Evolutionary conservation across 2,888 invertebrate genomes (phyloP), one percentile per base, ranked within the genome.

Genomic region (Mesorhabditis spiculigera): DNA sequence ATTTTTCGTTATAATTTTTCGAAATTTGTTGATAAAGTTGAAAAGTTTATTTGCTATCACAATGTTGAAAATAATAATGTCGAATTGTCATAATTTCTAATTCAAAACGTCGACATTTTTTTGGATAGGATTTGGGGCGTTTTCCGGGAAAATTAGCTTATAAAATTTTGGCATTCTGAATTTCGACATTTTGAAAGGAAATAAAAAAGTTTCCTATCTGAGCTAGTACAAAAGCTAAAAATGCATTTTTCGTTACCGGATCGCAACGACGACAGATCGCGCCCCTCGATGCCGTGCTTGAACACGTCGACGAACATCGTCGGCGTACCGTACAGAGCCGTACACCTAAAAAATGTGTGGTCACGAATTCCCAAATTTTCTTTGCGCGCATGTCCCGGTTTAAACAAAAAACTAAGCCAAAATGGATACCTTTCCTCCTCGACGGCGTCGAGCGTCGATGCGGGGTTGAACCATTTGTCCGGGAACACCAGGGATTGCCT

Each of bases 371-470:
- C 28, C 28, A 28, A 28, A 28, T 28, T 28, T 28, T 28, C 28
- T 28, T 28, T 28, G 28, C 28, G 1, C 28, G 28, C 28, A 28
- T 1, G 28, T 3, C 28, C 28, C 28, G 28, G 28, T 28, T 28
- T 28, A 28, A 28, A n/a, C n/a, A 58, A 58, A 58, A 58, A n/a
- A 58, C 4, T 58, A 58, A 13, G 10, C 58, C 10, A 58, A 28
- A 13, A 13, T 68, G 77, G 86, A 86, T 87, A 92, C 90, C 90
- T 90, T 86, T 93, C 91, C 41, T 89, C 86, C 41, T 89, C 86
- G 4, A 92, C 89, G 0, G 91, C 90, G 65, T 90, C 87, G 4
- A 93, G 86, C 0, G 91, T 89, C 45, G 88, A 88, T n/a, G 88
- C 87, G 0, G 92, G 89, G 83, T 90, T 90, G 80, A 88, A 88